Evolutionary conservation across 2,797 vertebrate genomes (phyloP).

Genomic region (Danionella dracula): DNA sequence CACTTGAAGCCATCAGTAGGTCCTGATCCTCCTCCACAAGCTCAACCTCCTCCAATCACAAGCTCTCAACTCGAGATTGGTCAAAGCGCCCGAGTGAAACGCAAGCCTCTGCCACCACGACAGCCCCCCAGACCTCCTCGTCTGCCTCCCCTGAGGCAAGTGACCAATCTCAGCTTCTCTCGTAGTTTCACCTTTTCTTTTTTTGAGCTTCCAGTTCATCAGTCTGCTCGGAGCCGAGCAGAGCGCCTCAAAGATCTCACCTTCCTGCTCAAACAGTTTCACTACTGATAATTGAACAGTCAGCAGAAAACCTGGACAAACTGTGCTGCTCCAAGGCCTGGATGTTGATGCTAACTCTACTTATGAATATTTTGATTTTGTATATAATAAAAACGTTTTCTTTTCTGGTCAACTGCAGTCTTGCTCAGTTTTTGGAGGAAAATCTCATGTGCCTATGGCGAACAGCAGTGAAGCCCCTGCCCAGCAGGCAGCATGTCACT

Average conservation of each 20-base stretch:
- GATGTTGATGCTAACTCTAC: no score
- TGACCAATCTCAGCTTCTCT: constrained; percentile 75
- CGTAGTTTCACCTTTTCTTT: constrained; percentile 81
- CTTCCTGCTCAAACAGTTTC: constrained; percentile 63
- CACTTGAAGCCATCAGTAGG: constrained; percentile 35
- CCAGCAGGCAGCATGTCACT: no score
- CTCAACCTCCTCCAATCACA: constrained; percentile 27
- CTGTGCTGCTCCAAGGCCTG: no score
- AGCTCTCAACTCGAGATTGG: constrained; percentile 10
- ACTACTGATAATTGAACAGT: constrained; percentile 47
- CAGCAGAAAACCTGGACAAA: no score
- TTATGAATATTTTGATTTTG: no score
- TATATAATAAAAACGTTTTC: no score
- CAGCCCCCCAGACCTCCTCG: constrained; percentile 50
- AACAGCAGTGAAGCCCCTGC: no score
- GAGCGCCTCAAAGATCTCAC: constrained; percentile 62
- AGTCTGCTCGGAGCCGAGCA: constrained; percentile 56
- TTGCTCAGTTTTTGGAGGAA: no score
- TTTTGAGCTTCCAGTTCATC: constrained; percentile 75
- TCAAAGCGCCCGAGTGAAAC: constrained; percentile 28
- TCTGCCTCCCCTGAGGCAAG: constrained; percentile 65
- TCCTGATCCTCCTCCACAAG: not conserved
- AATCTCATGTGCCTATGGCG: no score
- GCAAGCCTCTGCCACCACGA: constrained; percentile 40
- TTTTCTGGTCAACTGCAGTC: no score